These are phyloP conservation scores for Todus mexicanus DNA, from an alignment of 2,797 vertebrate species.

Conservation along the genomic window DNA sequence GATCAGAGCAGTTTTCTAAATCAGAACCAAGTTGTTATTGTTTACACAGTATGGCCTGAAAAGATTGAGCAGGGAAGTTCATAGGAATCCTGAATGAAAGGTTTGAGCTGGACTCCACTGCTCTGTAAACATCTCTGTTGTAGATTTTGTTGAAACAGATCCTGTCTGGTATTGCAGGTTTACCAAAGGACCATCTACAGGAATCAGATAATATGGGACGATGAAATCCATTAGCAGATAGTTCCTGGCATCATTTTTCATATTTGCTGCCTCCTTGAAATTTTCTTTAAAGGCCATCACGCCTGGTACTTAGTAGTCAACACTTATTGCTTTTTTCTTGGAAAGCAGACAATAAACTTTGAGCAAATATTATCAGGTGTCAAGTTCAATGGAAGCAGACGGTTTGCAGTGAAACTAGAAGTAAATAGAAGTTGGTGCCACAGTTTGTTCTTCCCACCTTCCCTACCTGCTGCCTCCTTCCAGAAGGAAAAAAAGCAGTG, in stretches of 20 bases:
- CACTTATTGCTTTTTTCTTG: conserved; percentile 47
- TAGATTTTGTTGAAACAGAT: not conserved
- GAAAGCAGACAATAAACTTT: conserved; percentile 61
- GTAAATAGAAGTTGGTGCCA: conserved; percentile 47
- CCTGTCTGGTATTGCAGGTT: not conserved
- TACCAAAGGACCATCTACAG: not conserved
- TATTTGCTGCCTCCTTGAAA: conserved; percentile 23
- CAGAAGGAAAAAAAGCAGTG: not conserved
- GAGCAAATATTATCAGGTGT: conserved; percentile 50
- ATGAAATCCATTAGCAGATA: not conserved
- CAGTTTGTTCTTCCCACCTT: conserved; percentile 9
- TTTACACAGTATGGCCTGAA: not conserved
- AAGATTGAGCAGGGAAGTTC: not conserved
- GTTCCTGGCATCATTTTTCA: conserved; percentile 8
- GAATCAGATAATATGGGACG: not conserved
- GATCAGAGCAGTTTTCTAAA: not conserved
- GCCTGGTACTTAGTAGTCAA: conserved; percentile 31
- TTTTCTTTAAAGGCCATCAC: conserved; percentile 7
- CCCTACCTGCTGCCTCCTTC: not conserved
- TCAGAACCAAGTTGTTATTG: not conserved
- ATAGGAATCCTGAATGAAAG: not conserved
- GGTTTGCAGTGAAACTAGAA: conserved; percentile 30
- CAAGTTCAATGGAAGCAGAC: conserved; percentile 55
- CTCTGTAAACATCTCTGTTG: not conserved
- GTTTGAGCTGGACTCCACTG: not conserved